Evolutionary conservation across 2,113 vertebrate species (phyloP).

Genomic region (Podarcis muralis): DNA sequence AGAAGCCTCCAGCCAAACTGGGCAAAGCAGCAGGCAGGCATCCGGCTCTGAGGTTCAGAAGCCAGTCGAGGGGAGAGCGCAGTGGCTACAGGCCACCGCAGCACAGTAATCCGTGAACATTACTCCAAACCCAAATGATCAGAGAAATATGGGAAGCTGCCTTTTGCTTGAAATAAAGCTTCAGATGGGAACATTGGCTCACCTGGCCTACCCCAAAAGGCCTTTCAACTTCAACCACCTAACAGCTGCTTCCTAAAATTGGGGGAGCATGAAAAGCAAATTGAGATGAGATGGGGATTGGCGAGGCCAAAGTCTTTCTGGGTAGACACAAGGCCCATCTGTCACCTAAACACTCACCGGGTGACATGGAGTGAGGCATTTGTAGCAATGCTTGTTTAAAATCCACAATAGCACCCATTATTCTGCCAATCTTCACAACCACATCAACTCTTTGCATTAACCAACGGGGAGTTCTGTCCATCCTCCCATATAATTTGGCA

Average conservation of each 20-base stretch:
- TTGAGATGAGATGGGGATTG: not conserved
- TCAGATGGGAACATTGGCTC: not conserved
- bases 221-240: not conserved
- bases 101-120: not conserved
- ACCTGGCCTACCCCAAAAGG: not conserved
- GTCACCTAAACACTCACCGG: not conserved
- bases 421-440: not conserved
- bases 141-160: not conserved
- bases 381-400: not conserved
- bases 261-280: not conserved
- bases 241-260: not conserved
- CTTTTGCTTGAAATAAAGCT: not conserved
- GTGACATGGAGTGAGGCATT: not conserved
- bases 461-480: too few species aligned
- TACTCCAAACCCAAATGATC: not conserved
- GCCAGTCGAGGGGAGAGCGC: not conserved
- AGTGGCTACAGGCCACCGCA: not conserved
- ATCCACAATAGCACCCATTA: not conserved
- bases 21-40: constrained; percentile 10
- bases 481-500: not conserved
- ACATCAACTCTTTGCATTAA: not conserved
- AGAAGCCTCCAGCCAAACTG: not conserved
- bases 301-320: not conserved
- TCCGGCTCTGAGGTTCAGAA: not conserved
- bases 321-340: not conserved